Evolutionary conservation across 2,797 vertebrate species (phyloP), one percentile per base, ranked within the genome.

Genomic region (Gallinago solitaria): DNA sequence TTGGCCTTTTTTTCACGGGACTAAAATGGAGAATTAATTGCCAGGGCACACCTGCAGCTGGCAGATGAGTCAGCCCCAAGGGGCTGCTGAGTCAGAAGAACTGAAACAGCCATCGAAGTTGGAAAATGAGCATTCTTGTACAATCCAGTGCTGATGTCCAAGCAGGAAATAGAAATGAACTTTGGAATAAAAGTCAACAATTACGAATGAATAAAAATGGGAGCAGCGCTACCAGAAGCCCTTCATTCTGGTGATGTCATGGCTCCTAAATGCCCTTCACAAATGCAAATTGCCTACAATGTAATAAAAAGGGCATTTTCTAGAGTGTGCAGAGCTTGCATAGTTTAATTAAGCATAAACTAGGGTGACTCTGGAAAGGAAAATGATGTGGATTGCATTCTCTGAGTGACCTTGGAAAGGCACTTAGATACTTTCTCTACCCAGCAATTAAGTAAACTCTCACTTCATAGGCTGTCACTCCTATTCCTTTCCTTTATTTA

Each of bases 311-410:
- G 94, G 93, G 95, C 90, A 96, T 96, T 96, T 96, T 95, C 95
- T 94, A 87, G 86, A 96, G 95, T 95, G 83, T 96, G 95, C 95
- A 96, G 95, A 95, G 95, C 92, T 95, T 97, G 95, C 92, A 96
- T 76, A 92, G 96, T 95, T 97, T 97, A 97, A 96, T 96, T 97
- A 97, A 97, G 94, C 92, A 96, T 96, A 96, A 96, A 95, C 88
- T 95, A 95, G 95, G 95, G 93, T 96, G 90, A 95, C 93, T 92
- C 87, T 90, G 87, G 81, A 93, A 94, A 92, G 74, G 81, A 95
- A 96, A 93, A 86, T 87, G 37, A 93, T 90, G 83, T 94, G 69
- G 91, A 90, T 96, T 87, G 61, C 83, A 88, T 95, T 96, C 96
- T 92, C 47, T 78, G 81, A 87, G 74, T 90, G 90, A 97, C 91